These are phyloP conservation scores for Apoda limacodes DNA, from an alignment of 2,888 invertebrate species.

Conservation along the genomic window DNA sequence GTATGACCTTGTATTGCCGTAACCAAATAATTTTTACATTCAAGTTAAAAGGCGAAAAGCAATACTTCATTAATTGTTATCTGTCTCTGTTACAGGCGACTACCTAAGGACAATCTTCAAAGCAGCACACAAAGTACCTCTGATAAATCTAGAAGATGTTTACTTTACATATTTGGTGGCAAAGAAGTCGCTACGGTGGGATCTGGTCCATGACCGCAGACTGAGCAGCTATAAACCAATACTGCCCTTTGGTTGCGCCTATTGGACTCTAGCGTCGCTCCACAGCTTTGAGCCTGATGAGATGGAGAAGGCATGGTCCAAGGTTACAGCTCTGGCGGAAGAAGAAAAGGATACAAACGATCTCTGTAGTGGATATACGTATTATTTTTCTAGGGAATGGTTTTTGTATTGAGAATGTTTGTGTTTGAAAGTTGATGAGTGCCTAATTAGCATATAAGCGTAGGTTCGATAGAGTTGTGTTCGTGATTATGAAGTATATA, in stretches of 20 bases:
- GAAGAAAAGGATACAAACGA: constrained; percentile 11
- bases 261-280: constrained; percentile 31
- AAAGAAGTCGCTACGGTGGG: constrained; percentile 55
- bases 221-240: constrained; percentile 46
- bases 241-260: constrained; percentile 31
- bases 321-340: constrained; percentile 21
- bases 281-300: constrained; percentile 36
- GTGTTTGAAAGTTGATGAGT: too few relatives aligned
- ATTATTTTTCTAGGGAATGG: constrained; percentile 25
- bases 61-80: too few relatives aligned
- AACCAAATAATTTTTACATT: too few relatives aligned
- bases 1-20: too few relatives aligned
- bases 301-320: constrained; percentile 30
- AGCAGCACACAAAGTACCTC: constrained; percentile 65
- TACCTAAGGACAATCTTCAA: constrained; percentile 49
- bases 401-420: constrained; percentile 25
- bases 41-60: too few relatives aligned
- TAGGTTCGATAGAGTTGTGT: too few relatives aligned
- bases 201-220: constrained; percentile 66
- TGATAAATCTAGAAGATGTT: constrained; percentile 78
- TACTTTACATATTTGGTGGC: constrained; percentile 79
- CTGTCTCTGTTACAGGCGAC: constrained; percentile 34
- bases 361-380: constrained; percentile 26
- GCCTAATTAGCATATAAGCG: not conserved
- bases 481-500: too few relatives aligned